Base-by-base conservation (phyloP, 2,888 invertebrate species). In the Synanthedon vespiformis region DNA sequence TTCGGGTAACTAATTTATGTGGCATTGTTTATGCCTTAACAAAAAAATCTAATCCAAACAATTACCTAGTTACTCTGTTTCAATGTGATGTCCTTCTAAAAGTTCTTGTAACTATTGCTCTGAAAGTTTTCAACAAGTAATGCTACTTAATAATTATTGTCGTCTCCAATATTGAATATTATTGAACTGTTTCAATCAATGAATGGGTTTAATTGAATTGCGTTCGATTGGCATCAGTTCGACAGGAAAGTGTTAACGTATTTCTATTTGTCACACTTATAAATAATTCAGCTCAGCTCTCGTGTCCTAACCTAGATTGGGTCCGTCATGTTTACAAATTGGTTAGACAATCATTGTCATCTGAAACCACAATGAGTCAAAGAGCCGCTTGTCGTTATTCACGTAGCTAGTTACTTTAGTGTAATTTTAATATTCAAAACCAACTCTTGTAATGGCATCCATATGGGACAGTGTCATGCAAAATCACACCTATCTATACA, bases 251-350 rank as follows among this genome's bases (percentile, higher is more conserved):
- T 57, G 55, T 57, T 40, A 12, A 40, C 51, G 48, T 52, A 52
- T 55, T 60, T 67, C 14, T 16, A 48, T 48, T 48, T 6, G 48
- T 48, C 65, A 62, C 40, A 14, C 40, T 64, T 51, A 69, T 74
- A 57, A 65, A 74, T 73, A 60, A 74, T 74, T 74, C 68, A 71
- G 51, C 57, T 18, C 51, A 53, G 53, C 57, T 69, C 72, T 51
- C 72, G 74, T 70, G 59, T 60, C 58, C 61, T 63, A 68, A 67
- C 74, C 70, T 65, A 73, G 64, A 67, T 70, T 49, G 52, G 51
- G 49, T 52, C 50, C 40, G 47, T 27, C 16, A 53, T 56, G 67
- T 62, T 54, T 71, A 64, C 70, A 63, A 71, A 73, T 70, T 61
- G 61, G 61, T 63, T 51, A 47, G 48, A 55, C 54, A 55, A 51